phyloP scores from a whole-genome alignment of 2,888 invertebrate species.

The Netelia virgata region DNA sequence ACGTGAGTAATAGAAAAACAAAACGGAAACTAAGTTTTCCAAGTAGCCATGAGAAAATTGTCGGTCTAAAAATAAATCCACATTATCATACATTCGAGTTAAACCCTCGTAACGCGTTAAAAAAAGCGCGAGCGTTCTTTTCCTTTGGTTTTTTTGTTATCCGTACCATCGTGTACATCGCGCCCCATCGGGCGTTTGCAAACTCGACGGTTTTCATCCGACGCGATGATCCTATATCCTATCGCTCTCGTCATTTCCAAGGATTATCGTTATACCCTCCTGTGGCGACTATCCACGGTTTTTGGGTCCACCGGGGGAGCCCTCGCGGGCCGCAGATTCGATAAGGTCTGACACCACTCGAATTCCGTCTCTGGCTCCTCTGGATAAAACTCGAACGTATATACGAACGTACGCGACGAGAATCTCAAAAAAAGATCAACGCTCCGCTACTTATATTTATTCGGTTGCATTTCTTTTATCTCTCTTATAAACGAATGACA shows the following conservation, averaged over 20 bases:
- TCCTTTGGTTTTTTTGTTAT: neutral
- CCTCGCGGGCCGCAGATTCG: neutral
- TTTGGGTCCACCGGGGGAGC: neutral
- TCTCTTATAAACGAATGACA: slow-evolving; percentile 5
- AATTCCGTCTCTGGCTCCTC: neutral
- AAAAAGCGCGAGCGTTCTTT: neutral
- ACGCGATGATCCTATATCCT: slow-evolving; percentile 62
- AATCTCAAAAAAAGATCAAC: slow-evolving; percentile 17
- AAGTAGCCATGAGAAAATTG: neutral
- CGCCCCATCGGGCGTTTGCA: slow-evolving; percentile 59
- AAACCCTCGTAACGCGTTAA: slow-evolving; percentile 12
- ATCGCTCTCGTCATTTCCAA: slow-evolving; percentile 38
- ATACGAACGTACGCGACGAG: neutral
- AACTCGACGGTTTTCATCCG: slow-evolving; percentile 65
- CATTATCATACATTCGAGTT: slow-evolving; percentile 1
- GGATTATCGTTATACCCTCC: slow-evolving; percentile 68
- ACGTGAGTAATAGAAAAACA: no score
- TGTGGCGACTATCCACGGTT: slow-evolving; percentile 84
- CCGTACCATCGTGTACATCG: neutral
- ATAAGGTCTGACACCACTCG: slow-evolving; percentile 8
- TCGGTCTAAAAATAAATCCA: neutral
- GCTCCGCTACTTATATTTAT: neutral
- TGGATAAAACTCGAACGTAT: neutral
- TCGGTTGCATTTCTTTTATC: neutral
- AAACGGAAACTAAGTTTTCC: no score